Conservation (phyloP, 2,888 invertebrate genomes). For the Xanthorhoe spadicearia region DNA sequence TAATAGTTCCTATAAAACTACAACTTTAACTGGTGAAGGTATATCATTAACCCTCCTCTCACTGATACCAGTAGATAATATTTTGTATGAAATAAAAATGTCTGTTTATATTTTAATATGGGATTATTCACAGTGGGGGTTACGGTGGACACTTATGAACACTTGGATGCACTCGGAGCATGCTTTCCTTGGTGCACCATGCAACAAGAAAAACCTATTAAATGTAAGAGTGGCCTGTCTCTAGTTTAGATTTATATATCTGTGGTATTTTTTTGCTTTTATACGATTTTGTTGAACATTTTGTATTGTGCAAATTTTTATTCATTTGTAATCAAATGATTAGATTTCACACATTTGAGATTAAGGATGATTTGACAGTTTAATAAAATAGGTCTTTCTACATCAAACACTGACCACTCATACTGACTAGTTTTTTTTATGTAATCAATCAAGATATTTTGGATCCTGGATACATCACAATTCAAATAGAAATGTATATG, state of each 20-base stretch:
- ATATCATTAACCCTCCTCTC: neutral
- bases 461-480: no score
- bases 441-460: no score
- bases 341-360: no score
- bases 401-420: no score
- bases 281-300: no score
- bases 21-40: neutral
- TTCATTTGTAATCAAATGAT: no score
- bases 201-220: slow-evolving; percentile 73
- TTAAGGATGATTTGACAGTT: no score
- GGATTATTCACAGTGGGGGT: slow-evolving; percentile 80
- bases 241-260: slow-evolving; percentile 7
- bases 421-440: no score
- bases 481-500: no score
- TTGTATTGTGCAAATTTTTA: no score
- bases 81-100: neutral
- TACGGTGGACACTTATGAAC: slow-evolving; percentile 89
- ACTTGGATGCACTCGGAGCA: slow-evolving; percentile 90
- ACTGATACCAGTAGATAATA: neutral
- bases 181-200: slow-evolving; percentile 91
- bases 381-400: no score
- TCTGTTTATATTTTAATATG: neutral
- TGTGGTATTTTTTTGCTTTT: slow-evolving; percentile 26
- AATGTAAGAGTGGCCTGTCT: slow-evolving; percentile 64
- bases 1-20: no score